These are phyloP conservation scores for Climacteris rufus DNA, from an alignment of 2,113 vertebrate species.

Conservation along the genomic window DNA sequence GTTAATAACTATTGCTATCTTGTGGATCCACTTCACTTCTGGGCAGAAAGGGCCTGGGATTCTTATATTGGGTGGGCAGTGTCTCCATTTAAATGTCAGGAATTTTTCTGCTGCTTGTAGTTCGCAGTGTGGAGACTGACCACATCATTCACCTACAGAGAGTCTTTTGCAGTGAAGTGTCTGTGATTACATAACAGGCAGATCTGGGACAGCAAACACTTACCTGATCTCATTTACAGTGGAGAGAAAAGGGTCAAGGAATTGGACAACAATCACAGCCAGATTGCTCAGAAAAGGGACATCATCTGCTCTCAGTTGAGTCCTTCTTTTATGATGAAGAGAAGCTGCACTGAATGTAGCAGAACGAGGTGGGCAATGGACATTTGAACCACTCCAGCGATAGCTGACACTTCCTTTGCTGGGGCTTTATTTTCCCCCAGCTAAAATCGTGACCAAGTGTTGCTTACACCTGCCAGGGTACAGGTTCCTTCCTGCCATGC, in stretches of 20 bases:
- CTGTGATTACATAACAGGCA: background rate
- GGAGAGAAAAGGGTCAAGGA: background rate
- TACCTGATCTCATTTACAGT: background rate
- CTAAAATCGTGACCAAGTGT: background rate
- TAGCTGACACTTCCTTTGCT: background rate
- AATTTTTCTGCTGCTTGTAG: background rate
- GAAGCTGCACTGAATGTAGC: background rate
- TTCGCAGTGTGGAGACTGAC: background rate
- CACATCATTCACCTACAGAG: fast-evolving
- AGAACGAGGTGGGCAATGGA: background rate
- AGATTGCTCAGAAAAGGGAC: background rate
- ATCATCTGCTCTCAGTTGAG: background rate
- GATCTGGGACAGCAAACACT: background rate
- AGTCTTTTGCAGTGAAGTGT: background rate
- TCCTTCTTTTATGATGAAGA: background rate
- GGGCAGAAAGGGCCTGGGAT: background rate
- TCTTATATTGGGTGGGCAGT: background rate
- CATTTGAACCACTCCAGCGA: background rate
- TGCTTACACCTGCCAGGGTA: background rate
- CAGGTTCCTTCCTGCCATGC: background rate
- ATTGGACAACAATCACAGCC: too few species aligned
- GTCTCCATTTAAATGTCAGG: background rate
- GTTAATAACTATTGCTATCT: background rate
- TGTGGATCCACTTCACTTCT: background rate
- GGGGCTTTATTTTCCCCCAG: background rate